These are phyloP conservation scores for Pangasius macronema DNA, from an alignment of 2,797 vertebrate species.

Conservation along the genomic window DNA sequence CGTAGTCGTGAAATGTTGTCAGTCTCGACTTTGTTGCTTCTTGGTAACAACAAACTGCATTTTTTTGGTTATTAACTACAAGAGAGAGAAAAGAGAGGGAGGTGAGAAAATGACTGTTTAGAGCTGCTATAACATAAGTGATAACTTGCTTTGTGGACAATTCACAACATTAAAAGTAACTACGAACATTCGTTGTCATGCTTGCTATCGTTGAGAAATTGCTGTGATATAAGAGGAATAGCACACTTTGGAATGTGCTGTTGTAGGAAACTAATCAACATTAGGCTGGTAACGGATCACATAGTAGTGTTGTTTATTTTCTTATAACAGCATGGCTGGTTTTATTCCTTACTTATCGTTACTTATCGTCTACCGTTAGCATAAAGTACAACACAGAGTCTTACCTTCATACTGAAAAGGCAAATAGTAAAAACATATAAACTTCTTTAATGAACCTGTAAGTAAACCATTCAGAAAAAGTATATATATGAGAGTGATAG, in stretches of 20 bases:
- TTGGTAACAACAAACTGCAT: neutral
- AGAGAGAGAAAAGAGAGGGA: neutral
- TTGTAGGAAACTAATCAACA: neutral
- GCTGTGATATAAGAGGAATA: too few relatives aligned
- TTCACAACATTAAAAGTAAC: neutral
- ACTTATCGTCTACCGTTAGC: neutral
- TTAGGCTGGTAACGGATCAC: neutral
- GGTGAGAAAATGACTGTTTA: neutral
- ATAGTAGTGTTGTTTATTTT: neutral
- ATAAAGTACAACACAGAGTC: neutral
- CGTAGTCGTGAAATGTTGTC: too few relatives aligned
- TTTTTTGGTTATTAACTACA: neutral
- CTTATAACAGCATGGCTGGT: neutral
- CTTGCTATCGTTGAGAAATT: neutral
- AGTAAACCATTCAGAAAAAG: neutral
- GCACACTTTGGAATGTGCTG: too few relatives aligned
- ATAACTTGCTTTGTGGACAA: neutral
- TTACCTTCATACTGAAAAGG: neutral
- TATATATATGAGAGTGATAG: neutral
- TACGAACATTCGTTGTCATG: neutral
- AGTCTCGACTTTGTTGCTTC: neutral
- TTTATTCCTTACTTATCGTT: neutral
- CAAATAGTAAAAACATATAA: conserved; percentile 13
- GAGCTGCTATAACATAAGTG: neutral
- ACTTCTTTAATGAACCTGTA: neutral